Evolutionary conservation across 1,140 invertebrate genomes (phyloP).

Genomic region (Limonius californicus): DNA sequence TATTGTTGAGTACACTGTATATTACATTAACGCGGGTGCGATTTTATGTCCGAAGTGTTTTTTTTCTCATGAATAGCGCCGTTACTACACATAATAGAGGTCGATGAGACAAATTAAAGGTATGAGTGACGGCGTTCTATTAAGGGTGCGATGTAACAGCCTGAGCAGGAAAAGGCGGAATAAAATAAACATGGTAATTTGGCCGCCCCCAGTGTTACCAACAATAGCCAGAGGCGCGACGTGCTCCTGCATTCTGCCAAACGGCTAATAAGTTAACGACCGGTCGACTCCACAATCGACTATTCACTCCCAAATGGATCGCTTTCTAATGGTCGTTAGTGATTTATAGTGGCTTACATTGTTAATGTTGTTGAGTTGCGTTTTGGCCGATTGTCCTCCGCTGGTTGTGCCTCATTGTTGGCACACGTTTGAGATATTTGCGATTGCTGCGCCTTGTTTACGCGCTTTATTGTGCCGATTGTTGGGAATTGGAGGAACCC

Average conservation of each 20-base stretch:
- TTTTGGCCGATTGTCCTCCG: background rate
- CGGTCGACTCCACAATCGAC: constrained; percentile 17
- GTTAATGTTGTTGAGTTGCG: constrained; percentile 15
- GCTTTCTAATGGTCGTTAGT: constrained; percentile 32
- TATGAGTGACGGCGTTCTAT: background rate
- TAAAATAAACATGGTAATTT: constrained; percentile 19
- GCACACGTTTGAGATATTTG: constrained; percentile 38
- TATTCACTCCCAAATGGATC: constrained; percentile 32
- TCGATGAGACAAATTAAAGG: too few species aligned
- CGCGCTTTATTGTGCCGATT: too few species aligned
- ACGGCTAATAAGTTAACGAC: constrained; percentile 29
- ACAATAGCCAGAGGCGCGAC: constrained; percentile 34
- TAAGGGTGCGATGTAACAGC: background rate
- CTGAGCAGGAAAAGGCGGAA: constrained; percentile 1
- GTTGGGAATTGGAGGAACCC: too few species aligned
- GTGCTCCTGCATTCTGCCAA: constrained; percentile 27
- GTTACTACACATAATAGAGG: too few species aligned
- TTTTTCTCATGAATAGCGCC: too few species aligned
- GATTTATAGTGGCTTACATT: constrained; percentile 28
- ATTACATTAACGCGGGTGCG: too few species aligned
- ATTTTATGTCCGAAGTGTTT: too few species aligned
- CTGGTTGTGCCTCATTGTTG: constrained; percentile 43
- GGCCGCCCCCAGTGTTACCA: constrained; percentile 11
- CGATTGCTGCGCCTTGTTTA: too few species aligned
- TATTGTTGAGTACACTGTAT: too few species aligned